phyloP scores from a whole-genome alignment of 2,888 invertebrate genomes.

The Neocrepidodera transversa region DNA sequence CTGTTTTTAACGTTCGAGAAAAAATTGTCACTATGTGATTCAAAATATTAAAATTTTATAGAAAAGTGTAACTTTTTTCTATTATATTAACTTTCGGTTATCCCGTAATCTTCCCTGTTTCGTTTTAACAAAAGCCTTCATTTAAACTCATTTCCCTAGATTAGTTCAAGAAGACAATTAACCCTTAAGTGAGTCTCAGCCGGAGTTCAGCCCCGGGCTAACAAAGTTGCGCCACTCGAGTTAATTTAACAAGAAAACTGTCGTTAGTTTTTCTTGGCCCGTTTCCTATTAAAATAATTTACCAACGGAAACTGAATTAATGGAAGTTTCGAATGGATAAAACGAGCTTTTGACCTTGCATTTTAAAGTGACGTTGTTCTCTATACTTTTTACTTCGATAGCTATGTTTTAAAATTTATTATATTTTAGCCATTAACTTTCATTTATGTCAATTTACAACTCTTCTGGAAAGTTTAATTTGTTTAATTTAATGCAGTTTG shows the following conservation, averaged over 20 bases:
- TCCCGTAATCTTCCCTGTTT: neutral
- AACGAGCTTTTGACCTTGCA: neutral
- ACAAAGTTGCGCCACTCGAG: slow-evolving; percentile 8
- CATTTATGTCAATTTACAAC: too few relatives aligned
- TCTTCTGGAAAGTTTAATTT: too few relatives aligned
- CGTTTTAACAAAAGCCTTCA: slow-evolving; percentile 3
- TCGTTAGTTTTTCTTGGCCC: slow-evolving; percentile 15
- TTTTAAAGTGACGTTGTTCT: too few relatives aligned
- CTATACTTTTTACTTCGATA: too few relatives aligned
- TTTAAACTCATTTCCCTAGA: slow-evolving; percentile 14
- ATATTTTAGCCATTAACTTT: too few relatives aligned
- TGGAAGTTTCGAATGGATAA: neutral
- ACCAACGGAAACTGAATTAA: neutral
- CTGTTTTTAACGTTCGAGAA: too few relatives aligned
- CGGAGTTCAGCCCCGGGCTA: slow-evolving; percentile 4
- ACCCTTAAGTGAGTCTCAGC: slow-evolving; percentile 6
- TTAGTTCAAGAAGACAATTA: slow-evolving; percentile 18
- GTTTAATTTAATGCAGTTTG: too few relatives aligned
- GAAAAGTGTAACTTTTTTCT: too few relatives aligned
- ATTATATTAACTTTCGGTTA: neutral
- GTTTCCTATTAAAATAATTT: slow-evolving; percentile 17
- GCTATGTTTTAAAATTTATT: too few relatives aligned
- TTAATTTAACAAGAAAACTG: slow-evolving; percentile 17
- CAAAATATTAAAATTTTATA: too few relatives aligned
- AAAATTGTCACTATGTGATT: too few relatives aligned